Conservation (phyloP, 1,140 invertebrate genomes). For the Drosophila santomea region DNA sequence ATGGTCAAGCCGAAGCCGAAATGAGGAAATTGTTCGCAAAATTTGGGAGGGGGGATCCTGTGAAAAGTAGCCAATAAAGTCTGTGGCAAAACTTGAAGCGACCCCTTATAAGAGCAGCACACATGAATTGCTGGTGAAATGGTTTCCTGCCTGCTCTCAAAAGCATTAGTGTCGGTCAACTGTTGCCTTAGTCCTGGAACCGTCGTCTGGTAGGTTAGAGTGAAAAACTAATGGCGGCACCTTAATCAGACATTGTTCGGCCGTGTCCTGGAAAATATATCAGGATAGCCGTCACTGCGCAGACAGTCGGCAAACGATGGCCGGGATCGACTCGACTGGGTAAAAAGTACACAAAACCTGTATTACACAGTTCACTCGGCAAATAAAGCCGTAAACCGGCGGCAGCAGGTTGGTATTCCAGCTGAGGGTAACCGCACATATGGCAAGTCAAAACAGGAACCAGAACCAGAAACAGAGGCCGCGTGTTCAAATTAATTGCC, state of each 20-base stretch:
- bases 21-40: constrained; percentile 5
- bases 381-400: constrained; percentile 15
- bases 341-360: constrained; percentile 19
- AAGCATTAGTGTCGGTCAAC: constrained; percentile 65
- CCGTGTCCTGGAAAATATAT: constrained; percentile 58
- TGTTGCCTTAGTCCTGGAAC: constrained; percentile 48
- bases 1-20: constrained; percentile 48
- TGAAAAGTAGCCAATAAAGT: constrained; percentile 31
- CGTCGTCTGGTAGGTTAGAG: not conserved
- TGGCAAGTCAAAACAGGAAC: constrained; percentile 61
- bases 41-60: not conserved
- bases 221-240: constrained; percentile 44
- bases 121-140: constrained; percentile 2
- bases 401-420: not conserved
- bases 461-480: constrained; percentile 32
- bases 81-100: constrained; percentile 6
- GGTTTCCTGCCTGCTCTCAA: constrained; percentile 1
- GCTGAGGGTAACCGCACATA: constrained; percentile 72
- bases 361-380: constrained; percentile 17
- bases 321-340: not conserved
- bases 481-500: constrained; percentile 82
- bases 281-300: constrained; percentile 60
- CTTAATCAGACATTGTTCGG: constrained; percentile 42
- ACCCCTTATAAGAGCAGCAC: constrained; percentile 4
- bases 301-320: constrained; percentile 18